Percentiles rank a stretch among this genome's conserved stretches.
Evolutionary conservation across 2,113 vertebrate species (phyloP).

Genomic region (Puma concolor): DNA sequence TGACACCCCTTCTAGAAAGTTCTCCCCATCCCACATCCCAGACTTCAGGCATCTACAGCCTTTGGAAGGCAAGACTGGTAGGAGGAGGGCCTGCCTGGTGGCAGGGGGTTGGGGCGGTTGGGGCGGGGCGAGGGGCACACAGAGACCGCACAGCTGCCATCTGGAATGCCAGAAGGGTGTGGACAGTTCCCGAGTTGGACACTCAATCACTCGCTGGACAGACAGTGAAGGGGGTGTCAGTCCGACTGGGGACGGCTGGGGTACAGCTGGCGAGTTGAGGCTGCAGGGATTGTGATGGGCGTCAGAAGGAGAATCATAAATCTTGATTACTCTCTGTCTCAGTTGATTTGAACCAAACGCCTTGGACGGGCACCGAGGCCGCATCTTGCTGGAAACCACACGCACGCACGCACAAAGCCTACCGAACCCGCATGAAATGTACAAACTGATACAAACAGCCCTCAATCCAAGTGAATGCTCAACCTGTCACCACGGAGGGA

Average conservation of each 20-base stretch:
- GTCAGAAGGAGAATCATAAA: conserved; percentile 86
- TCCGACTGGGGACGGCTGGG: background rate
- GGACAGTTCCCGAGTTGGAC: conserved; percentile 68
- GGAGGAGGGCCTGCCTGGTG: fast-evolving
- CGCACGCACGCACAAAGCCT: too few relatives aligned
- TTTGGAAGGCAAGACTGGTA: background rate
- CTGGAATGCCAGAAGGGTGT: conserved; percentile 53
- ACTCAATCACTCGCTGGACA: conserved; percentile 67
- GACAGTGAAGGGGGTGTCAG: conserved; percentile 69
- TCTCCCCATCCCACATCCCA: fast-evolving
- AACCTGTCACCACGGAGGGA: conserved; percentile 66
- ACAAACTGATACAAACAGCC: conserved; percentile 87
- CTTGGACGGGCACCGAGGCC: conserved; percentile 83
- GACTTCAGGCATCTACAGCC: background rate
- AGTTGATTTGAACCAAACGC: conserved; percentile 86
- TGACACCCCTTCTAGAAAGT: fast-evolving
- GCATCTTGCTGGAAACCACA: conserved; percentile 81
- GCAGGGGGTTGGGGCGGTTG: background rate
- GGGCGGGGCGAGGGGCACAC: background rate
- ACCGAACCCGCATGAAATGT: conserved; percentile 82
- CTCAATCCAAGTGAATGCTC: conserved; percentile 79
- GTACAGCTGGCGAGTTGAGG: conserved; percentile 61
- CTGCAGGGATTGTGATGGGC: conserved; percentile 73
- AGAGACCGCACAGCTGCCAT: background rate
- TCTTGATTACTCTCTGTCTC: conserved; percentile 89